Evolutionary conservation across 2,888 invertebrate genomes (phyloP), one percentile per base, ranked within the genome.

Genomic region (Dolichopus griseipennis): DNA sequence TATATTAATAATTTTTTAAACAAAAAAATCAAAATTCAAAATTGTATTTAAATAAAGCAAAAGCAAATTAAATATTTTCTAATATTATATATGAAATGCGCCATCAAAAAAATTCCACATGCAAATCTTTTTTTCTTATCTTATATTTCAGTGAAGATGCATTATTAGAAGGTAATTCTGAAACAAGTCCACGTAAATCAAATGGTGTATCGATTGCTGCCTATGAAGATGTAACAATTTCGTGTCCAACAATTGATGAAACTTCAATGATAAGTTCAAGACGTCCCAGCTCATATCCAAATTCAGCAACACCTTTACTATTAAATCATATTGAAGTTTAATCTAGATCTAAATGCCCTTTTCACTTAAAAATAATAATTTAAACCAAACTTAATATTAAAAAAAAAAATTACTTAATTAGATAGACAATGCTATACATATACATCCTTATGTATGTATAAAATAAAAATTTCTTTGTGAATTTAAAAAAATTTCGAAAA

Each of bases 301-400:
- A 76, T 63, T 79, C 76, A 64, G 78, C 78, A 66, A 81, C 81
- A 33, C 81, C 81, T 41, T 73, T 81, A 68, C 72, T 81, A 65
- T 73, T 77, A 67, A 79, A 79, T 74, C 78, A 81, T 71, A 75
- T 78, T 61, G 78, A 77, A 70, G 75, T 74, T 67, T 79, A 73
- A 74, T 20, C 8, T 64, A 5, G 5, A 27, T 27, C 27, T 27
- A 27, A 27, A 5, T 4, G 27, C n/a, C n/a, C n/a, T n/a, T n/a
- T n/a, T n/a, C n/a, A n/a, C n/a, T n/a, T n/a, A n/a, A n/a, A n/a
- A n/a, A n/a, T n/a, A n/a, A n/a, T n/a, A n/a, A n/a, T n/a, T n/a
- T n/a, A n/a, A 27, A 27, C 2, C 2, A 27, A 27, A 27, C 27
- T 27, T 27, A 27, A 27, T 4, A 27, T 4, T 4, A 27, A 27